Conservation (phyloP, 37 sponge, comb jelly and placozoan genomes). For the Beroe ovata region DNA sequence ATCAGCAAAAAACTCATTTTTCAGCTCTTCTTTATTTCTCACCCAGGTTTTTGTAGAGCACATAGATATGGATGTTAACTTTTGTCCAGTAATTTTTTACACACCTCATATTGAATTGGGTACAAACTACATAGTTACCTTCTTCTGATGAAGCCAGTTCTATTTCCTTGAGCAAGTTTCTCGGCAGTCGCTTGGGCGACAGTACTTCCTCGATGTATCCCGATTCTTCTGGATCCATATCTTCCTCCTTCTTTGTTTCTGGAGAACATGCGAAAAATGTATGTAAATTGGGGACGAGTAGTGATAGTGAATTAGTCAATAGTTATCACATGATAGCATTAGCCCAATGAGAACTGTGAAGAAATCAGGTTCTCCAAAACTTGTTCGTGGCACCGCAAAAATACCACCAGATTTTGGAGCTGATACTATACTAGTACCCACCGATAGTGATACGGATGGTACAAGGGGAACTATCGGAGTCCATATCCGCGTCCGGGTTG, state of each 20-base stretch:
- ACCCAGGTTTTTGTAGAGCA: no score
- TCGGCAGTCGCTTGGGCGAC: not conserved
- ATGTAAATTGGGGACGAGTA: not conserved
- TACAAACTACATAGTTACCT: no score
- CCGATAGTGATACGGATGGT: conserved; percentile 57
- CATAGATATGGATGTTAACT: no score
- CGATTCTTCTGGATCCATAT: conserved; percentile 41
- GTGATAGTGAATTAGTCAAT: not conserved
- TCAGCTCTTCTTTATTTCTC: no score
- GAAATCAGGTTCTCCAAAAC: not conserved
- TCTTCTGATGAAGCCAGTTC: no score
- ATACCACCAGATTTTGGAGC: no score
- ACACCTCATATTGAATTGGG: no score
- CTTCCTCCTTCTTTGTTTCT: conserved; percentile 48
- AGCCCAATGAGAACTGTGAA: not conserved
- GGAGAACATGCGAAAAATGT: no score
- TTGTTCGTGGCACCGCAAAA: not conserved
- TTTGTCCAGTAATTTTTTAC: no score
- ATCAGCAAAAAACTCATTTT: no score
- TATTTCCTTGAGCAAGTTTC: conserved; percentile 11
- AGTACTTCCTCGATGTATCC: conserved; percentile 12
- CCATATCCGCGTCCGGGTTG: conserved; percentile 1
- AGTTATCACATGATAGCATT: no score
- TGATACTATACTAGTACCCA: not conserved
- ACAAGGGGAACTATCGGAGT: conserved; percentile 8